phyloP scores from a whole-genome alignment of 1,140 invertebrate species.

The Cryptotermes secundus region DNA sequence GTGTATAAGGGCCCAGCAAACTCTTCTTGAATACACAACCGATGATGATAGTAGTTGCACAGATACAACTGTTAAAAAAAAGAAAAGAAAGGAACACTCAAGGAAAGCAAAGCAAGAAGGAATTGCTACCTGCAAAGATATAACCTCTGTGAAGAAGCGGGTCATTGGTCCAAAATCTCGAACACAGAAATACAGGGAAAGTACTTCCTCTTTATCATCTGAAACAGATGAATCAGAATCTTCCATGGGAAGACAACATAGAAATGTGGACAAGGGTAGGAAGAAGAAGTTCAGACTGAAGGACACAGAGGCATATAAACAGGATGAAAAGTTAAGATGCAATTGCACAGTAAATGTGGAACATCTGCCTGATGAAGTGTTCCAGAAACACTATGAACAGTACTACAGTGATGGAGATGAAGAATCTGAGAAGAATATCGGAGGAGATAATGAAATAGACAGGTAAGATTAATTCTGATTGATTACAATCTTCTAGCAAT shows the following conservation, averaged over 20 bases:
- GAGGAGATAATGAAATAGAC: background rate
- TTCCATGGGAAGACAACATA: background rate
- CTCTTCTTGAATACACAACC: background rate
- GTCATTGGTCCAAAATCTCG: background rate
- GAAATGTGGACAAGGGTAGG: background rate
- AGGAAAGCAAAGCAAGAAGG: background rate
- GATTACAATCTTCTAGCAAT: too few relatives aligned
- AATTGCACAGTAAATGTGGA: background rate
- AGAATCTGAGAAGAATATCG: background rate
- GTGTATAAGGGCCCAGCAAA: background rate
- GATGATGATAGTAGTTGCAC: background rate
- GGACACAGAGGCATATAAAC: background rate
- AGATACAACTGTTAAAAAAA: background rate
- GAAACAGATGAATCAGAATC: background rate
- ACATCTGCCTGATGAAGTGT: background rate
- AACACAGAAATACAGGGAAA: background rate
- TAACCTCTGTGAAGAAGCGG: background rate
- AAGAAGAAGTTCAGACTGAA: background rate
- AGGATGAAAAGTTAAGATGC: background rate
- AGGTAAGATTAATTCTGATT: slow-evolving; percentile 17
- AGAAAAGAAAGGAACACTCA: background rate
- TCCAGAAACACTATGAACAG: background rate
- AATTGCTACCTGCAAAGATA: background rate
- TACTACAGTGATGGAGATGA: background rate
- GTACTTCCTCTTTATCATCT: background rate